These are phyloP conservation scores for Rhynchonycteris naso DNA, from an alignment of 2,797 vertebrate genomes.

Conservation along the genomic window DNA sequence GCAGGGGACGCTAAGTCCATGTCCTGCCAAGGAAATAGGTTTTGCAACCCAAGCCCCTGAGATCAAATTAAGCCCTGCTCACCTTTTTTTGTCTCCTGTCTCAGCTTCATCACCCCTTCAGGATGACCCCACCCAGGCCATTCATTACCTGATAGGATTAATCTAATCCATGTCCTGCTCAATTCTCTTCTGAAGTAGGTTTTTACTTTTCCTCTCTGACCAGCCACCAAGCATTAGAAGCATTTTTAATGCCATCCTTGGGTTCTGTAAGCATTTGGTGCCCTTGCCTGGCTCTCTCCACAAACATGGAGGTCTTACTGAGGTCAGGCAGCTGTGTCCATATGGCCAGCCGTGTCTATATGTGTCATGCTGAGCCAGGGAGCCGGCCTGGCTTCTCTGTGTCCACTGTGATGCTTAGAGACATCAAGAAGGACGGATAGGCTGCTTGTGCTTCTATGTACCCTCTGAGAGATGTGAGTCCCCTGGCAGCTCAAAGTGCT, in stretches of 20 bases:
- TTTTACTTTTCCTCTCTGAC: neutral
- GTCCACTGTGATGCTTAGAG: neutral
- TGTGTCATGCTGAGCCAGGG: neutral
- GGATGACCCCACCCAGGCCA: neutral
- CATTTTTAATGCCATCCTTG: neutral
- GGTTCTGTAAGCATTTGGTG: fast-evolving
- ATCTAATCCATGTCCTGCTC: neutral
- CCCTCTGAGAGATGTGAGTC: neutral
- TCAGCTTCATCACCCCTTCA: neutral
- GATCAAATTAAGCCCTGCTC: neutral
- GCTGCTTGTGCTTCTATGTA: neutral
- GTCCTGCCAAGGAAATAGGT: neutral
- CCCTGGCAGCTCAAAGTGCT: neutral
- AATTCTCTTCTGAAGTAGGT: neutral
- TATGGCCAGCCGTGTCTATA: neutral
- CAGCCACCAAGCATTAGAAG: neutral
- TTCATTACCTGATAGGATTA: neutral
- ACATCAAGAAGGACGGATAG: neutral
- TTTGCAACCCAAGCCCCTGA: neutral
- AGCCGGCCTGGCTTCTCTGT: neutral
- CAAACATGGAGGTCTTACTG: neutral
- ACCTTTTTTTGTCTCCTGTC: neutral
- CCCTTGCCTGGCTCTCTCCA: neutral
- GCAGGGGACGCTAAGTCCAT: neutral
- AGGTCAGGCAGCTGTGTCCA: neutral